A percentile compares a stretch with the other conserved stretches of the same genome.
Evolutionary conservation across 2,113 vertebrate genomes (phyloP).

Genomic region (Amphiprion percula): DNA sequence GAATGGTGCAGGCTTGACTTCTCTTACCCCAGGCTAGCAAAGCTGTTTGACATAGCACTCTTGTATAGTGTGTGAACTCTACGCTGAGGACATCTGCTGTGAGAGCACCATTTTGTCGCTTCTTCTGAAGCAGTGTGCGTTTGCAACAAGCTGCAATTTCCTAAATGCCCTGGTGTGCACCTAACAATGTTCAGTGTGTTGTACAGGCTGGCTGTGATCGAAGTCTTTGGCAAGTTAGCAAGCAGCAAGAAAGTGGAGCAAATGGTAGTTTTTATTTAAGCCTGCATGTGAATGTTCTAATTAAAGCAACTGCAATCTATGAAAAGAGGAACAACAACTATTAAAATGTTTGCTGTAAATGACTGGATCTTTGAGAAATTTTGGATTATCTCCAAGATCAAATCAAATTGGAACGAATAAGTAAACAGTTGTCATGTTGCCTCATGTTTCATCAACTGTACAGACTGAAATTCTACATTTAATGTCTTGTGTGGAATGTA

Average conservation of each 20-base stretch:
- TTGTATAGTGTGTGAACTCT: conserved; percentile 42
- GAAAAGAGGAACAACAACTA: neutral
- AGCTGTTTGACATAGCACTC: conserved; percentile 48
- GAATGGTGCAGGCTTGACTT: conserved; percentile 36
- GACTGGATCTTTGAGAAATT: neutral
- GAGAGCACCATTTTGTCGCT: conserved; percentile 25
- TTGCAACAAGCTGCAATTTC: conserved; percentile 6
- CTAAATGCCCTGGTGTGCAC: neutral
- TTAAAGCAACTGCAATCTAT: neutral
- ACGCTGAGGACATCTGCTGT: conserved; percentile 27
- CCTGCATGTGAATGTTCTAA: neutral
- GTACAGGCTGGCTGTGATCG: neutral
- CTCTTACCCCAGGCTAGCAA: conserved; percentile 59
- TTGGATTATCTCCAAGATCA: neutral
- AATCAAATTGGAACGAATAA: too few relatives aligned
- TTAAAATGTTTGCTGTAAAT: neutral
- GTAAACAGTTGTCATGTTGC: too few relatives aligned
- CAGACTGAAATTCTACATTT: neutral
- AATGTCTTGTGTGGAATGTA: neutral
- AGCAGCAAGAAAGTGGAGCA: conserved; percentile 6
- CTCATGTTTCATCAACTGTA: too few relatives aligned
- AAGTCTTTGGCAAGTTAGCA: neutral
- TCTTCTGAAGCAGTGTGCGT: conserved; percentile 1
- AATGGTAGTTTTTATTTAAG: neutral
- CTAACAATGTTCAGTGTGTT: neutral